These are phyloP conservation scores for Chrysodeixis includens DNA, from an alignment of 2,888 invertebrate genomes.

Conservation along the genomic window DNA sequence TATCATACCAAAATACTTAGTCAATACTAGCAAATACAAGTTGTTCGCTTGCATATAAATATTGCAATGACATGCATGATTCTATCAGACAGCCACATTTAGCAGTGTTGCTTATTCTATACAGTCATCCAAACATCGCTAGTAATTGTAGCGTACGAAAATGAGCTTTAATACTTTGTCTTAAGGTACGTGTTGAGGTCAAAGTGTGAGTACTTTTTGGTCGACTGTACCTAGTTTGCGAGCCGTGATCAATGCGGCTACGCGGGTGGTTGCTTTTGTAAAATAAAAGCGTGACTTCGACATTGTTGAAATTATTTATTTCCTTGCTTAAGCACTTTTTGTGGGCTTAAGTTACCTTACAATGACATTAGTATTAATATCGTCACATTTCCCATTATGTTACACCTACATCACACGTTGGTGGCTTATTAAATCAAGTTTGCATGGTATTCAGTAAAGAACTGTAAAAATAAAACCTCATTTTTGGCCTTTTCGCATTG, in stretches of 20 bases:
- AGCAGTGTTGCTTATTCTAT: slow-evolving; percentile 33
- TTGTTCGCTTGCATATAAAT: slow-evolving; percentile 33
- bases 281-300: slow-evolving; percentile 56
- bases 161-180: not conserved
- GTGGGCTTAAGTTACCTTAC: slow-evolving; percentile 44
- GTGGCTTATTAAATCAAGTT: not conserved
- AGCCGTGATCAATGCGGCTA: slow-evolving; percentile 54
- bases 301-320: slow-evolving; percentile 62
- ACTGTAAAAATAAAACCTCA: not conserved
- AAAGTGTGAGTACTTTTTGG: not conserved
- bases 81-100: slow-evolving; percentile 51
- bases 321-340: slow-evolving; percentile 46
- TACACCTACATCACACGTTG: not conserved
- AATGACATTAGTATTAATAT: slow-evolving; percentile 43
- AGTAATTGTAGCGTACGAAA: not conserved
- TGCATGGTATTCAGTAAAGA: not conserved
- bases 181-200: not conserved
- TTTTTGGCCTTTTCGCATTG: not conserved
- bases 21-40: slow-evolving; percentile 8
- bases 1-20: not conserved
- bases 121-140: not conserved
- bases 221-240: slow-evolving; percentile 26
- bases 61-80: slow-evolving; percentile 41
- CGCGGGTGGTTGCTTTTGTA: slow-evolving; percentile 59
- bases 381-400: slow-evolving; percentile 4